Base-by-base conservation (phyloP, 2,797 vertebrate species). In the Microcaecilia unicolor region DNA sequence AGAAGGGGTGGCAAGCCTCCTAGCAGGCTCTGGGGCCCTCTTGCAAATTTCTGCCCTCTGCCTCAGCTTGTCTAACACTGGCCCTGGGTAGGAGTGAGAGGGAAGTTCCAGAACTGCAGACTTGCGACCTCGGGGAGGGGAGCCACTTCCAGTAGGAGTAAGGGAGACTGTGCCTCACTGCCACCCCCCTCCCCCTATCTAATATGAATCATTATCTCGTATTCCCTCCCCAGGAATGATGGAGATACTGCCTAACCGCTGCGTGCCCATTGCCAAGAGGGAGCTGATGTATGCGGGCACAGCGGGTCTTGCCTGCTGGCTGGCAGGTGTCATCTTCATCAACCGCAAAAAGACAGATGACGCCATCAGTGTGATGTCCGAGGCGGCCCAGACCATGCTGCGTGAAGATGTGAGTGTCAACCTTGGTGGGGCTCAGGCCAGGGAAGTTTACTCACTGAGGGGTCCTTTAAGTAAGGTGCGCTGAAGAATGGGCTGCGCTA, bases 291-390 rank as follows among this genome's bases (percentile, higher is more conserved):
- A 79, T 51, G 52, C 83, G 4, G 85, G 85, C 49, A 74, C 70
- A 0, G 80, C 78, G 3, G 85, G 85, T 6, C 65, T 80, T 56
- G 84, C 77, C 3, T 84, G 81, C 18, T 88, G 84, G 83, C 67
- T 88, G 44, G 70, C 71, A 0, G 81, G 85, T 22, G 61, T 80
- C 39, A 80, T 88, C 67, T 88, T 88, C 68, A 84, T 88, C 10
- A 50, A 88, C 57, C 79, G 85, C 21, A 73, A 34, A 22, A 75
- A 58, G 8, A 76, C 72, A 1, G 76, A 61, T 4, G 65, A 81
- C 3, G 84, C 85, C 18, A 85, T 85, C 40, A 55, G 51, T 2
- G 72, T 85, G 61, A 77, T 88, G 61, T 36, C 72, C 1, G 75
- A 51, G 36, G 73, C 81, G 0, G 85, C 85, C 17, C 49, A 62